Base-by-base conservation (phyloP, 2,113 vertebrate genomes). In the Aptenodytes patagonicus region DNA sequence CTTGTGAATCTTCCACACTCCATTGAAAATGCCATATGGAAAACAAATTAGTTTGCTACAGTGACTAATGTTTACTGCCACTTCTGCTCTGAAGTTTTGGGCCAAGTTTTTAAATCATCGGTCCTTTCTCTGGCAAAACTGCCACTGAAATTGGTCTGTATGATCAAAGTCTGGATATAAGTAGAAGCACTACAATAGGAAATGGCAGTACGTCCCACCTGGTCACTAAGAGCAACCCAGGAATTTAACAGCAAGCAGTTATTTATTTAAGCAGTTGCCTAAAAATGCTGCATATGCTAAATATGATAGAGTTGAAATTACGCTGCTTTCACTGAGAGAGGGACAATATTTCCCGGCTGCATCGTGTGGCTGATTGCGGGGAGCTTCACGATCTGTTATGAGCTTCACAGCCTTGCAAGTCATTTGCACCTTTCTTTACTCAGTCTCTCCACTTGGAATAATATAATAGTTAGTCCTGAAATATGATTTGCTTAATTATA, bases 31-130 rank as follows among this genome's bases (percentile, higher is more conserved):
- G 92, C 95, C 95, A 92, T 89, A 77, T 94, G 95, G 96, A 96
- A 97, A 97, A 93, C 94, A 97, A 98, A 97, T 97, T 95, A 87
- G 51, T 92, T 97, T 97, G 92, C 95, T 86, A 66, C 72, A 93
- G 87, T 97, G 94, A 94, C 88, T 97, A 84, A 93, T 94, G 93
- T 94, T 96, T 91, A 72, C 65, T 97, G 94, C 44, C 20, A 92
- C 89, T 87, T 90, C 94, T 95, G 94, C 97, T 98, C 89, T 52
- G 70, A 97, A 97, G 95, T 64, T 88, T 80, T 61, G 71, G 87
- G 91, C 94, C 96, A 95, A 93, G 89, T 95, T 91, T 94, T 76
- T 68, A 89, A 94, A 85, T 77, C 61, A 65, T 76, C 93, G 22
- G 17, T 58, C 73, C 89, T 79, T 84, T 71, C 65, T 38, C 89